Base-by-base conservation (phyloP, 1,140 invertebrate species). In the Eubasilissa regina region DNA sequence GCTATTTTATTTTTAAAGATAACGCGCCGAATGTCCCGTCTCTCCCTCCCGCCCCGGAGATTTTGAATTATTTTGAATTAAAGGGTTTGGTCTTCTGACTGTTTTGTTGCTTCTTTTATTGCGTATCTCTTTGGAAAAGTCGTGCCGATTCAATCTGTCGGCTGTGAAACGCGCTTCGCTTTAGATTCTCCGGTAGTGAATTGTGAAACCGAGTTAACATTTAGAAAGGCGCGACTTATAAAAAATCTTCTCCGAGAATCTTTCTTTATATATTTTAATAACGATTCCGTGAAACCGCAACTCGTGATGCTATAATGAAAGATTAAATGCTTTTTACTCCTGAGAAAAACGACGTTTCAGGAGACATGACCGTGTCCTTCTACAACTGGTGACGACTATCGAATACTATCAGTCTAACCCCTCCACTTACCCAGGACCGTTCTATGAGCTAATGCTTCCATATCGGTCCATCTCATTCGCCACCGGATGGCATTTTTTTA, bases 221-320 rank as follows among this genome's bases (percentile, higher is more conserved):
- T 35, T 35, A 21, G 17, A 43, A 3, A 66, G 13, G 25, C 25
- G 25, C 43, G 19, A 25, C 25, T 45, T 19, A 35, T 35, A 66
- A 66, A 66, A 45, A 66, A 17, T 13, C 25, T 10, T 35, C 62
- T 64, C 13, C 60, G 12, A 62, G 58, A 19, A 68, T 70, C 66
- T 70, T 21, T 70, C n/a, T 70, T 70, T 70, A 70, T 44, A 70
- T 70, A 48, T 70, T 47, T 70, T 70, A 70, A 70, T 70, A 70
- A 12, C 66, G 19, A n/a, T 15, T 48, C 11, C 45, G 66, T 47
- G 66, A 47, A 21, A 70, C 66, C 45, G 43, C 47, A 44, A n/a
- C 25, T 35, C 25, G 25, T 35, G 25, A 3, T 35, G 25, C 25
- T 35, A 35, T 35, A 35, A 35, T 35, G 25, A 35, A 35, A 35